Evolutionary conservation across 2,113 vertebrate species (phyloP).

Genomic region (Scortum barcoo): DNA sequence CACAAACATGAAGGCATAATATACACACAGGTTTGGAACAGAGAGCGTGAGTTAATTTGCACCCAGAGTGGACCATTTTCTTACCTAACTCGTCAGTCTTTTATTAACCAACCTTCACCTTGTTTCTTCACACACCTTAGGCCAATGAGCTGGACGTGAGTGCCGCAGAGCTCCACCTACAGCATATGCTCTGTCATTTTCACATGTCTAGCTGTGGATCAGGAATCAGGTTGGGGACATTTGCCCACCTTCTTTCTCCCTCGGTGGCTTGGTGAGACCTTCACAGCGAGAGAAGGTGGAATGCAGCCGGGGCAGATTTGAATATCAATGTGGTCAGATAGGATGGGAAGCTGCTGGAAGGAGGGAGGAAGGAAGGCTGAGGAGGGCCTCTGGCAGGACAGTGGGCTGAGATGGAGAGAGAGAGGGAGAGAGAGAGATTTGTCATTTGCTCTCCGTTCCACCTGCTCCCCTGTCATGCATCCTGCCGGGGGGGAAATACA

Average conservation of each 20-base stretch:
- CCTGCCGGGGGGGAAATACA: conserved; percentile 65
- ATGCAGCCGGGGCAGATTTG: conserved; percentile 73
- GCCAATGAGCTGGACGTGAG: conserved; percentile 5
- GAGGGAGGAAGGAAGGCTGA: conserved; percentile 54
- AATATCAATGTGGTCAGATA: conserved; percentile 82
- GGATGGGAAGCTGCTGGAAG: conserved; percentile 63
- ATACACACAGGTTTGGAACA: not conserved
- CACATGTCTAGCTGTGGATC: conserved; percentile 29
- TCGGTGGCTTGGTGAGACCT: conserved; percentile 54
- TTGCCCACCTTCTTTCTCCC: conserved; percentile 36
- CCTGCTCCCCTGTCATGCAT: conserved; percentile 82
- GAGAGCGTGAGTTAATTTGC: not conserved
- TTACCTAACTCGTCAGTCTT: conserved; percentile 10
- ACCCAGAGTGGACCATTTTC: conserved; percentile 1
- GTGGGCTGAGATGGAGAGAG: conserved; percentile 43
- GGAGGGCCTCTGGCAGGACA: conserved; percentile 67
- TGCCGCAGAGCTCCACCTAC: conserved; percentile 24
- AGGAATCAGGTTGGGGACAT: conserved; percentile 41
- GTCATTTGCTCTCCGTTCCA: conserved; percentile 81
- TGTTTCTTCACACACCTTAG: conserved; percentile 16
- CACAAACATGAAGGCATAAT: not conserved
- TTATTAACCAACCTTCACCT: conserved; percentile 10
- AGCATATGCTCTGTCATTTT: conserved; percentile 22
- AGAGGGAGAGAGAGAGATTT: conserved; percentile 69
- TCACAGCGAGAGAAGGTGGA: conserved; percentile 56